Percentiles rank a stretch among this genome's conserved stretches.
Evolutionary conservation across 2,113 vertebrate genomes (phyloP).

Genomic region (Lathamus discolor): DNA sequence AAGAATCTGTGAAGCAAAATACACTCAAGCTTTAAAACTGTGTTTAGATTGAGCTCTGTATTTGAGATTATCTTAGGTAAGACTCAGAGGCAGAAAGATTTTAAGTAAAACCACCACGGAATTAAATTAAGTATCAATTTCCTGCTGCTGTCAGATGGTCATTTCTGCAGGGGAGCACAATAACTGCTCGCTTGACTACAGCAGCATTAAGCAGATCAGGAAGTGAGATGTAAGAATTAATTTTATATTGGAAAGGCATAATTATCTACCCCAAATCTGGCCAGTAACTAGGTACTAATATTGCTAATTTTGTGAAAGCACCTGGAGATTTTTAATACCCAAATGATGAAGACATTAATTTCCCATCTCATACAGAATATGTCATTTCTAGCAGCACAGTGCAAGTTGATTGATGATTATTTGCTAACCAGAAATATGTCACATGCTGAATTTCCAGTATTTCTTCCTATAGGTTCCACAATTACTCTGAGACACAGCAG

Average conservation of each 20-base stretch:
- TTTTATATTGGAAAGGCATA: not conserved
- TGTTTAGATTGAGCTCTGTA: not conserved
- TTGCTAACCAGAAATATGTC: not conserved
- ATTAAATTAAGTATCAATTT: not conserved
- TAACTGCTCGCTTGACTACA: not conserved
- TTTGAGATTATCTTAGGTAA: not conserved
- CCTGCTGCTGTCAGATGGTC: not conserved
- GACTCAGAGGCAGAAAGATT: not conserved
- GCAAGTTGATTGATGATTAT: not conserved
- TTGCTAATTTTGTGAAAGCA: not conserved
- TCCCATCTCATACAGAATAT: not conserved
- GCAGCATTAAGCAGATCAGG: not conserved
- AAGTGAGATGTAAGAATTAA: not conserved
- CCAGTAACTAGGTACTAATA: not conserved
- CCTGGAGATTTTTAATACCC: not conserved
- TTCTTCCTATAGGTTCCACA: not conserved
- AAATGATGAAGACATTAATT: slow-evolving; percentile 29
- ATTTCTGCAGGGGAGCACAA: not conserved
- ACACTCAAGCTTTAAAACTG: not conserved
- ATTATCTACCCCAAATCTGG: not conserved
- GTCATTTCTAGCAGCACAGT: not conserved
- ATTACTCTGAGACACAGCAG: not conserved
- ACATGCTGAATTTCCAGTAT: not conserved
- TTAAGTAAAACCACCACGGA: not conserved
- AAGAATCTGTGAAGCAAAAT: not conserved